Base-by-base conservation (phyloP, 1,140 invertebrate genomes). In the Andrena cerasifolii region DNA sequence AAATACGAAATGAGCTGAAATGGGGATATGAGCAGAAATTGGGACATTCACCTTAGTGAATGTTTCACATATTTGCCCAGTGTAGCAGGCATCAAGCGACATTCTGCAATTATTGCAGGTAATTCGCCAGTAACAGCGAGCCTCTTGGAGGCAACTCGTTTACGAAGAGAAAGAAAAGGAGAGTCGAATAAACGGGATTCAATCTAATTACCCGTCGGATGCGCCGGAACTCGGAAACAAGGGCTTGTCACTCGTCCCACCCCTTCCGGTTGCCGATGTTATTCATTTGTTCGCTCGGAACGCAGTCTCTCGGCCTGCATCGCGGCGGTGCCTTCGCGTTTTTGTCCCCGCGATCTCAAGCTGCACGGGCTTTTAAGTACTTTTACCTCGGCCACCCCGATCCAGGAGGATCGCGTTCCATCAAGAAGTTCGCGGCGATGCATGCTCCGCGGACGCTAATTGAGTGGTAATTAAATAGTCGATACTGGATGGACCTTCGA, bases 181-280 rank as follows among this genome's bases (percentile, higher is more conserved):
- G 40, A 26, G 12, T 40, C 4, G 68, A 70, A 82, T 78, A 84
- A 89, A 88, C 78, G 74, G 80, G 56, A 86, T 87, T 68, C 86
- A 88, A 89, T 89, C 86, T 89, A 90, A 90, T 90, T 90, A 90
- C 85, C 81, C 65, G 84, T 88, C 90, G 90, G n/a, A n/a, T 89
- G 86, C 86, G 82, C 82, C 78, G 84, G 86, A 87, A 88, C 85
- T 86, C 83, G 85, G 86, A 90, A 90, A 86, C 83, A 79, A 84
- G 76, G 81, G 78, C 84, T 86, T 86, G 82, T 84, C 75, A 78
- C 54, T 71, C 66, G 78, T 74, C 74, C 81, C 83, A 86, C 78
- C 85, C 78, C 62, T 83, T 86, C 79, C 81, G 82, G 84, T 76
- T 63, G 58, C 72, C 78, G 47, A 67, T 78, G 86, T 86, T 86